Evolutionary conservation across 2,113 vertebrate genomes (phyloP).

Genomic region (Oncorhynchus gorbuscha): DNA sequence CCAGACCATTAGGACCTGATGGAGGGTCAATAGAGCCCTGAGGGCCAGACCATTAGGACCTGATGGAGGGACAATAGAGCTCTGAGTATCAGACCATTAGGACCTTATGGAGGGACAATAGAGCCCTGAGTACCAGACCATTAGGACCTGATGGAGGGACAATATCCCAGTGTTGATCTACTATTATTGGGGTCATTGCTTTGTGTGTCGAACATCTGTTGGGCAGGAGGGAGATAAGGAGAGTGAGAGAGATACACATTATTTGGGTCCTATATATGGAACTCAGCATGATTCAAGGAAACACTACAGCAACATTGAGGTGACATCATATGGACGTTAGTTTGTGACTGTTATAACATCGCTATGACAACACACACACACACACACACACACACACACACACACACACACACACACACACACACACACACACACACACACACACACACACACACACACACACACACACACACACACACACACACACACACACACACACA

Average conservation of each 20-base stretch:
- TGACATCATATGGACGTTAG: no score
- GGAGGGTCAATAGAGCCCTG: no score
- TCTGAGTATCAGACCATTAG: no score
- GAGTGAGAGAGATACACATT: neutral
- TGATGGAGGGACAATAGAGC: no score
- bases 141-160: no score
- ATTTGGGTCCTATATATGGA: no score
- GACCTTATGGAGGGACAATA: neutral
- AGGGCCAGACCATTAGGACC: no score
- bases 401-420: neutral
- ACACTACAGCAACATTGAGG: no score
- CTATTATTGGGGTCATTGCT: neutral
- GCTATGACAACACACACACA: neutral
- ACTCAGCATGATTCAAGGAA: no score
- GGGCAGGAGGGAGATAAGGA: constrained; percentile 5
- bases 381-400: neutral
- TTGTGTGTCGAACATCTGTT: neutral
- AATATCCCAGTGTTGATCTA: neutral
- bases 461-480: neutral
- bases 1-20: no score
- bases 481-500: neutral
- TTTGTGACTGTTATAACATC: no score
- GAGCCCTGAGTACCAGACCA: no score
- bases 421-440: neutral
- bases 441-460: constrained; percentile 3